A percentile compares a stretch with the other conserved stretches of the same genome.
Evolutionary conservation across 1,140 invertebrate genomes (phyloP).

Genomic region (Hylyphantes graminicola): DNA sequence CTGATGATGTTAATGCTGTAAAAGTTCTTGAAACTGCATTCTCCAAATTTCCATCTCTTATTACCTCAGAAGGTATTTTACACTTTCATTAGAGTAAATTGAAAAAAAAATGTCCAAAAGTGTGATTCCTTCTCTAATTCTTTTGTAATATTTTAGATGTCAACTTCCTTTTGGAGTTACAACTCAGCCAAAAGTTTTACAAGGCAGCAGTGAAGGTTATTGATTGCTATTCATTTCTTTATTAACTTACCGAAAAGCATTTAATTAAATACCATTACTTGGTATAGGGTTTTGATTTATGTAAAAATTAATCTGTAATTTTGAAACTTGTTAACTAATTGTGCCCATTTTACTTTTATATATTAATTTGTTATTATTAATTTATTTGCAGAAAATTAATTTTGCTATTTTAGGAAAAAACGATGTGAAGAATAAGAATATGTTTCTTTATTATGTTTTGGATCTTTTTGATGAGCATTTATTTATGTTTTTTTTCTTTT

Average conservation of each 20-base stretch:
- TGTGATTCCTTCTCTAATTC: neutral
- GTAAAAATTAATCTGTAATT: neutral
- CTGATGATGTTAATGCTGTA: conserved; percentile 76
- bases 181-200: conserved; percentile 30
- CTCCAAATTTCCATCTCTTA: conserved; percentile 66
- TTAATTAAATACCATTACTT: neutral
- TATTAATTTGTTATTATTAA: too few species aligned
- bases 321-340: neutral
- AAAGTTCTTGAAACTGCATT: conserved; percentile 83
- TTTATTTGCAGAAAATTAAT: too few species aligned
- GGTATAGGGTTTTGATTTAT: neutral
- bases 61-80: conserved; percentile 68
- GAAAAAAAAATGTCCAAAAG: neutral
- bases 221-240: neutral
- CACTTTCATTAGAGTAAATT: neutral
- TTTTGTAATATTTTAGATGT: conserved; percentile 40
- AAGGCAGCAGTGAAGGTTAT: conserved; percentile 47
- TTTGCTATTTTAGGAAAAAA: too few species aligned
- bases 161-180: conserved; percentile 48
- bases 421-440: too few species aligned
- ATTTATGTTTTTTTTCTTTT: too few species aligned
- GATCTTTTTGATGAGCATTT: too few species aligned
- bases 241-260: neutral
- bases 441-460: too few species aligned
- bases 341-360: neutral